These are phyloP conservation scores for Nothura maculosa DNA, from an alignment of 2,797 vertebrate species.

Conservation along the genomic window DNA sequence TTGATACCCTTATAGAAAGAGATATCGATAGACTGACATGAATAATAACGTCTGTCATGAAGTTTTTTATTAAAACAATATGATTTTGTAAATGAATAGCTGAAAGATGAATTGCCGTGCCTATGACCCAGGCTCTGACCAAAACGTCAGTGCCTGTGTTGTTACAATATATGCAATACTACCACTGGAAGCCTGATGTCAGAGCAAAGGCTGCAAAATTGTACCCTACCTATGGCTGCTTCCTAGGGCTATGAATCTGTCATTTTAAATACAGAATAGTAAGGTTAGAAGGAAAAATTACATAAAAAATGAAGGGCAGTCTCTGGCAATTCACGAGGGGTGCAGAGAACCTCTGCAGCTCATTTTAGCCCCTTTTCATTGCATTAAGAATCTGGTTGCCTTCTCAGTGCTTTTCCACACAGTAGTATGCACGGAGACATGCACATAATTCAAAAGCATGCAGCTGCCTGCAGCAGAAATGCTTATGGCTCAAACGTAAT, in stretches of 20 bases:
- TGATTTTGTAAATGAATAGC: background rate
- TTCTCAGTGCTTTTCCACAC: background rate
- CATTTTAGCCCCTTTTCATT: background rate
- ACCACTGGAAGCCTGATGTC: background rate
- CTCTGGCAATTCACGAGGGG: background rate
- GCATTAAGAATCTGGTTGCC: background rate
- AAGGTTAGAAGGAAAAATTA: background rate
- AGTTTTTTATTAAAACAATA: background rate
- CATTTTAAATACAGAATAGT: background rate
- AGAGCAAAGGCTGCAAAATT: background rate
- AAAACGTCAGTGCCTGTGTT: background rate
- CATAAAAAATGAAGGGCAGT: background rate
- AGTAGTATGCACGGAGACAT: fast-evolving
- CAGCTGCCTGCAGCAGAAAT: background rate
- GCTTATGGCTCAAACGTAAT: background rate
- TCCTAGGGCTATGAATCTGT: background rate
- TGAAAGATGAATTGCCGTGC: background rate
- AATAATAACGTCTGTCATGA: too few relatives aligned
- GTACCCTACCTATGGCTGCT: background rate
- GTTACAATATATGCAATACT: background rate
- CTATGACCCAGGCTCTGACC: background rate
- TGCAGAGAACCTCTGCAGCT: background rate
- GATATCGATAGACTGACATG: background rate
- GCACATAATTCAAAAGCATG: background rate
- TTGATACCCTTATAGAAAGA: too few relatives aligned